These are phyloP conservation scores for Megalurothrips usitatus DNA, from an alignment of 2,888 invertebrate species.

Conservation along the genomic window DNA sequence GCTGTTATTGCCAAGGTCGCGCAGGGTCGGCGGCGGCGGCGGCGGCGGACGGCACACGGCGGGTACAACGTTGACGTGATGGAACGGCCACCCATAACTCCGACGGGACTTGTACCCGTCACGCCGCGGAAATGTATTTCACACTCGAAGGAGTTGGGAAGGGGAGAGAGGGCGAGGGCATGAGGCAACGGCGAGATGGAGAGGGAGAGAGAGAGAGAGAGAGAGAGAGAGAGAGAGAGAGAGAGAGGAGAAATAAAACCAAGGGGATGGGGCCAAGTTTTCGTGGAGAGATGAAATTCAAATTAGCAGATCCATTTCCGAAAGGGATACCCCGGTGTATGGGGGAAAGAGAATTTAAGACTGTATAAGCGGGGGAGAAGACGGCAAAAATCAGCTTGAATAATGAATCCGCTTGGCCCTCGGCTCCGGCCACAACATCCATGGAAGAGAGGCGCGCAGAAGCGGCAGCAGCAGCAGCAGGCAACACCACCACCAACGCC, in stretches of 20 bases:
- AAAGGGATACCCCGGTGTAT: too few relatives aligned
- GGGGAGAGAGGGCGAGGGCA: background rate
- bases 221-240: background rate
- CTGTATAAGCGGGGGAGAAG: background rate
- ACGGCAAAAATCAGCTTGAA: background rate
- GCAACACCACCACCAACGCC: too few relatives aligned
- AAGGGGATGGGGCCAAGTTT: background rate
- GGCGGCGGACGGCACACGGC: too few relatives aligned
- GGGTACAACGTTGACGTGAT: background rate
- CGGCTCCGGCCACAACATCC: too few relatives aligned
- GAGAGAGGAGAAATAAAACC: background rate
- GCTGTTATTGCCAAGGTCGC: background rate
- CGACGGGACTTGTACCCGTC: background rate
- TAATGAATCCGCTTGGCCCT: background rate
- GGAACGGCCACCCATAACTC: conserved; percentile 1
- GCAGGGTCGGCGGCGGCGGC: background rate
- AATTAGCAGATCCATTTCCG: too few relatives aligned
- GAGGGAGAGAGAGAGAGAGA: background rate
- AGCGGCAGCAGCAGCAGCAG: background rate
- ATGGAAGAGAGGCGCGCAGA: too few relatives aligned
- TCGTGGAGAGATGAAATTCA: too few relatives aligned
- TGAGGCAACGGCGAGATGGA: background rate
- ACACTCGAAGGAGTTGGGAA: background rate
- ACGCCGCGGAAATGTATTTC: background rate
- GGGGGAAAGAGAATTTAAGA: too few relatives aligned